Conservation (phyloP, 2,888 invertebrate species). For the Lobophora halterata region DNA sequence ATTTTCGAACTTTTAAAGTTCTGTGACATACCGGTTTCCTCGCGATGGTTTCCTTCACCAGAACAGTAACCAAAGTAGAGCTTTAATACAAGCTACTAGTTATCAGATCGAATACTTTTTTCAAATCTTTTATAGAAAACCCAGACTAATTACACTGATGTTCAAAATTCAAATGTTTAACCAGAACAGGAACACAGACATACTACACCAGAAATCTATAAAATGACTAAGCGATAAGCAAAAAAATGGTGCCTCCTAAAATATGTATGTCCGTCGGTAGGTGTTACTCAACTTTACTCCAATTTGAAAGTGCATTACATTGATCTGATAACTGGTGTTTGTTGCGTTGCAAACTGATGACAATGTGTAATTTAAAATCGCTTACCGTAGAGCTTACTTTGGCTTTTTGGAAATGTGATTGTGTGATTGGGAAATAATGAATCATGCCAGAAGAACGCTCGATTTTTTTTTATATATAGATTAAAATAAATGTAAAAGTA, state of each 20-base stretch:
- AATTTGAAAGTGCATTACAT: conserved; percentile 9
- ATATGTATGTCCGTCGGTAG: background rate
- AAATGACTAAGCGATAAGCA: background rate
- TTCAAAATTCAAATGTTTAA: background rate
- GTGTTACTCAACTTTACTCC: conserved; percentile 3
- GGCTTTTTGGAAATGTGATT: conserved; percentile 10
- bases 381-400: conserved; percentile 9
- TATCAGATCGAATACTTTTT: too few relatives aligned
- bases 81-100: too few relatives aligned
- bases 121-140: too few relatives aligned
- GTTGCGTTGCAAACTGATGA: conserved; percentile 23
- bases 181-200: background rate
- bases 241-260: background rate
- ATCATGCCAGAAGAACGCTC: too few relatives aligned
- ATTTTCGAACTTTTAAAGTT: too few relatives aligned
- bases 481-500: too few relatives aligned
- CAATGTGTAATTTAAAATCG: conserved; percentile 22
- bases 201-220: background rate
- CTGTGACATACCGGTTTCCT: too few relatives aligned
- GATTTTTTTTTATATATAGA: too few relatives aligned
- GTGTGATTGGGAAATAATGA: conserved; percentile 20
- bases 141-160: too few relatives aligned
- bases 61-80: too few relatives aligned
- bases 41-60: too few relatives aligned
- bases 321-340: conserved; percentile 3